Evolutionary conservation across 2,888 invertebrate genomes (phyloP).

Genomic region (Nephrotoma appendiculata): DNA sequence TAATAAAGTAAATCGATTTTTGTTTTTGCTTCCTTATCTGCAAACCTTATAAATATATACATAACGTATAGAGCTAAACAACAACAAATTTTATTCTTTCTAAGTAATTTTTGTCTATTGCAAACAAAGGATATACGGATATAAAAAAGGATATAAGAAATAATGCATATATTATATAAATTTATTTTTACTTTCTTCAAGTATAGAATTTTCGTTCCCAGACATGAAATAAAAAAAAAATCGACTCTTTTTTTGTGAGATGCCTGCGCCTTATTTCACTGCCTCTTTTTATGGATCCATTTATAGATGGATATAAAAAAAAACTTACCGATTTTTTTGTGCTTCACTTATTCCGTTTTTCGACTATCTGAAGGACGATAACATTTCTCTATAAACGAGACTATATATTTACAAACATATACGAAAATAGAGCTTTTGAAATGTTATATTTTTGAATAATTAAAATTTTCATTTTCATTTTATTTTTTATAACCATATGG

Average conservation of each 20-base stretch:
- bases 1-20: background rate
- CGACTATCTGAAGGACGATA: background rate
- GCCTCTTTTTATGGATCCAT: background rate
- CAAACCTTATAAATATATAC: background rate
- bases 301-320: background rate
- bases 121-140: background rate
- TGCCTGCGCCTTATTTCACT: background rate
- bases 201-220: background rate
- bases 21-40: background rate
- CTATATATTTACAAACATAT: background rate
- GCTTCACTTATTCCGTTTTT: background rate
- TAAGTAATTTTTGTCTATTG: background rate
- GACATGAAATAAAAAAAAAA: background rate
- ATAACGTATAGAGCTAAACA: background rate
- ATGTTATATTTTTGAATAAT: background rate
- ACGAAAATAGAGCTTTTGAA: background rate
- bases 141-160: background rate
- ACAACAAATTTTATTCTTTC: background rate
- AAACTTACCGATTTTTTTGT: background rate
- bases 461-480: background rate
- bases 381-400: background rate
- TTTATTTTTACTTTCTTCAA: background rate
- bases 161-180: background rate
- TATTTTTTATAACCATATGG: too few relatives aligned
- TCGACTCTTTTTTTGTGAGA: background rate